Percentiles rank a stretch among this genome's conserved stretches.
Evolutionary conservation across 2,888 invertebrate species (phyloP).

Genomic region (Dynastes tityus): DNA sequence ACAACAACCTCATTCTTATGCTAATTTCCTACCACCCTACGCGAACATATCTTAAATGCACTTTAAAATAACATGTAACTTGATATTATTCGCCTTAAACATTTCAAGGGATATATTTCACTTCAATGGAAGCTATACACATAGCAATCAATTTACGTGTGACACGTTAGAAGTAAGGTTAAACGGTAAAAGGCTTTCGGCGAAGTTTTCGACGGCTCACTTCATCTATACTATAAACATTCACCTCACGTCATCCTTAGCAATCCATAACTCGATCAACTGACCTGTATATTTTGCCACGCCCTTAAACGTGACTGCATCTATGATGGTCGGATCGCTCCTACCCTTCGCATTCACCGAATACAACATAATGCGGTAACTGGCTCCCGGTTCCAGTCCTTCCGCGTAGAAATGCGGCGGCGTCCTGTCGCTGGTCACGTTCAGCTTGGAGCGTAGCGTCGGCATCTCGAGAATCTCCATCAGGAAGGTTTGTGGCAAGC

Average conservation of each 20-base stretch:
- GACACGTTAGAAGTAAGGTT: too few relatives aligned
- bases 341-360: slow-evolving; percentile 91
- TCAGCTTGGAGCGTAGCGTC: slow-evolving; percentile 75
- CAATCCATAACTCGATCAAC: slow-evolving; percentile 57
- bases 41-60: too few relatives aligned
- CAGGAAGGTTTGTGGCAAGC: slow-evolving; percentile 89
- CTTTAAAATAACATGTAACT: too few relatives aligned
- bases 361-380: slow-evolving; percentile 86
- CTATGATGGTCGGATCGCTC: slow-evolving; percentile 87
- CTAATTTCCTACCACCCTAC: too few relatives aligned
- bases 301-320: slow-evolving; percentile 88
- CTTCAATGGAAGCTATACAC: too few relatives aligned
- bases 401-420: slow-evolving; percentile 81
- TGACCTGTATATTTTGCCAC: slow-evolving; percentile 90
- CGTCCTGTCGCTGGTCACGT: slow-evolving; percentile 74
- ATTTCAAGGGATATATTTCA: too few relatives aligned
- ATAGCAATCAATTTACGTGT: too few relatives aligned
- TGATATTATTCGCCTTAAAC: too few relatives aligned
- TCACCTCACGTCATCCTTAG: not conserved
- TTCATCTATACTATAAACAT: not conserved
- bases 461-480: slow-evolving; percentile 86
- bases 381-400: slow-evolving; percentile 82
- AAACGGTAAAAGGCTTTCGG: too few relatives aligned
- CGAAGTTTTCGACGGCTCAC: too few relatives aligned
- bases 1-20: too few relatives aligned